Evolutionary conservation across 1,140 invertebrate species (phyloP), one percentile per base, ranked within the genome.

Genomic region (Eumaeus atala): DNA sequence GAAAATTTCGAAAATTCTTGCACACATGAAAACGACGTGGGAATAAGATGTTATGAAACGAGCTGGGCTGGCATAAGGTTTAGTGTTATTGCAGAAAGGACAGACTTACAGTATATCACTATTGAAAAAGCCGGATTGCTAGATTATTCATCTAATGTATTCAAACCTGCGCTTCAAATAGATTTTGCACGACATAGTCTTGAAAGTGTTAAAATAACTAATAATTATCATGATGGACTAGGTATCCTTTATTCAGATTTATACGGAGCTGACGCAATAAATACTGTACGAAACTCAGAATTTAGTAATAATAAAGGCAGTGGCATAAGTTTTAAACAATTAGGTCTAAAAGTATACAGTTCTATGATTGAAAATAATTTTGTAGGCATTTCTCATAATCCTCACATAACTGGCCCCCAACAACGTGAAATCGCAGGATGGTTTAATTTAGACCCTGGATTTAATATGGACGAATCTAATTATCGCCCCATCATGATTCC

Each of bases 121-220:
- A 92, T 98, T 51, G 95, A 98, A 84, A 94, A 93, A 83, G 96
- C 97, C 5, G 98, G 98, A 0, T 89, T 99, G 0, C 89, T 98
- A 12, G 98, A 99, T 89, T 98, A 97, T 76, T 92, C 94, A 0
- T 97, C 94, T 0, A 94, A 95, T 80, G 77, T 90, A 3, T 98
- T 99, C 65, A 96, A 95, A 75, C 95, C 95, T 47, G 98, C 97
- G 0, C 81, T 99, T 1, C 97, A 98, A 88, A 95, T 99, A 55
- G 98, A 99, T 85, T 98, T 99, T 83, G 95, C 97, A 51, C 92
- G 95, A 52, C 97, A 99, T 74, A 93, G 95, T 18, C 89, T 99
- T 60, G 93, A 96, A 72, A 94, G 94, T 63, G 91, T 98, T 4
- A 90, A 91, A 65, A 88, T 98, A 1, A 85, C 90, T 0, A 91